A percentile compares a stretch with the other conserved stretches of the same genome.
These are phyloP conservation scores for Littorina saxatilis DNA, from an alignment of 1,140 invertebrate genomes.

Conservation along the genomic window DNA sequence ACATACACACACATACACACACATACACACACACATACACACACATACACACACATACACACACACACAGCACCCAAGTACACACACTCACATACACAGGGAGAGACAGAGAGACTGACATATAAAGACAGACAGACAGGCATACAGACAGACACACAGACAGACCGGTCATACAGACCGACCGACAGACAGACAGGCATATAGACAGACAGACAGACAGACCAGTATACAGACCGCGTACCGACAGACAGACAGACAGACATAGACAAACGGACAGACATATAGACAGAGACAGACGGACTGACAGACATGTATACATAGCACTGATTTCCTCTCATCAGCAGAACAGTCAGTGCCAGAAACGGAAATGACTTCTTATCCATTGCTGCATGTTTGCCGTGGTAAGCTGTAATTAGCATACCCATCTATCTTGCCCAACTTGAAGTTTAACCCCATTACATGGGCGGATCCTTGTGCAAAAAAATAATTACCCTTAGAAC, in stretches of 20 bases:
- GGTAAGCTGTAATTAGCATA: no score
- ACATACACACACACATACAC: background rate
- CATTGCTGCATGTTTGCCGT: background rate
- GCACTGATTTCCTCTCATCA: background rate
- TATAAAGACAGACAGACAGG: background rate
- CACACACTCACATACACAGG: constrained; percentile 9
- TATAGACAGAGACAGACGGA: no score
- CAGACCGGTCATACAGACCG: no score
- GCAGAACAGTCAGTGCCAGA: background rate
- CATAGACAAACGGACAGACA: no score
- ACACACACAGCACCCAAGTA: background rate
- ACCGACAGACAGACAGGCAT: no score
- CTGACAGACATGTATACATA: background rate
- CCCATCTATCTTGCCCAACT: background rate
- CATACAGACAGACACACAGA: background rate
- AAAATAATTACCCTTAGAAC: no score
- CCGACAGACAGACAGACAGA: no score
- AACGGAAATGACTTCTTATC: background rate
- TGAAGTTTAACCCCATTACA: no score
- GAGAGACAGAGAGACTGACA: background rate
- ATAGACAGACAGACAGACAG: no score
- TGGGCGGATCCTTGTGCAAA: no score
- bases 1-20: background rate
- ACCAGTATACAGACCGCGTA: no score
- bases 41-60: background rate